These are phyloP conservation scores for Papilio protenor DNA, from an alignment of 2,888 invertebrate species.

Conservation along the genomic window DNA sequence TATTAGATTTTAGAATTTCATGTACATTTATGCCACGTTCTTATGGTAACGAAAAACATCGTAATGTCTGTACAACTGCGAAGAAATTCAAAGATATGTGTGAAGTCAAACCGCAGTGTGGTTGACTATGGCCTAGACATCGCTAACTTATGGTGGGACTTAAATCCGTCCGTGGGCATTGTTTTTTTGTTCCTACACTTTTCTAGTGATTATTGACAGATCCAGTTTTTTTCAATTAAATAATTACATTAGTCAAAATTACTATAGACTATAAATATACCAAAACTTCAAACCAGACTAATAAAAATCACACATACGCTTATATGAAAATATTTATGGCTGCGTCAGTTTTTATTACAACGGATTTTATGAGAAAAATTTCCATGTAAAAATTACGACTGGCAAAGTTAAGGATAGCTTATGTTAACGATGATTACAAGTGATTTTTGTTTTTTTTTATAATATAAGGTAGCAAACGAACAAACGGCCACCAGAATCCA, in stretches of 20 bases:
- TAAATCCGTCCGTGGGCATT: no score
- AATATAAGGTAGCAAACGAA: no score
- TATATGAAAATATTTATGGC: conserved; percentile 1
- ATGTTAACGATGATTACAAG: neutral
- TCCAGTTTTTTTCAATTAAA: neutral
- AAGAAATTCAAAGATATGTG: no score
- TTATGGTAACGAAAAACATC: no score
- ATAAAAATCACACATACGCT: neutral
- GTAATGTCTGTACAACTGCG: no score
- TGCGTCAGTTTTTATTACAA: conserved; percentile 3
- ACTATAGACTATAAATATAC: neutral
- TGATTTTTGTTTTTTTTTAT: neutral
- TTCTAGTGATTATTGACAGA: neutral
- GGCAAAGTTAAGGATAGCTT: conserved; percentile 4
- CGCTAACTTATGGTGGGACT: no score
- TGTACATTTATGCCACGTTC: no score
- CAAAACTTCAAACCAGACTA: neutral
- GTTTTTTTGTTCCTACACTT: no score
- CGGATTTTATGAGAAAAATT: neutral
- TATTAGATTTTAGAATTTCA: no score
- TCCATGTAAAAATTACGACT: conserved; percentile 8
- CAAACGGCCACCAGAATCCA: no score
- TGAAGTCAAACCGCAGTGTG: no score
- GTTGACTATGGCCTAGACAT: no score
- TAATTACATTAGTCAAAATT: neutral